Conservation (phyloP, 2,113 vertebrate genomes). For the Coregonus clupeaformis region DNA sequence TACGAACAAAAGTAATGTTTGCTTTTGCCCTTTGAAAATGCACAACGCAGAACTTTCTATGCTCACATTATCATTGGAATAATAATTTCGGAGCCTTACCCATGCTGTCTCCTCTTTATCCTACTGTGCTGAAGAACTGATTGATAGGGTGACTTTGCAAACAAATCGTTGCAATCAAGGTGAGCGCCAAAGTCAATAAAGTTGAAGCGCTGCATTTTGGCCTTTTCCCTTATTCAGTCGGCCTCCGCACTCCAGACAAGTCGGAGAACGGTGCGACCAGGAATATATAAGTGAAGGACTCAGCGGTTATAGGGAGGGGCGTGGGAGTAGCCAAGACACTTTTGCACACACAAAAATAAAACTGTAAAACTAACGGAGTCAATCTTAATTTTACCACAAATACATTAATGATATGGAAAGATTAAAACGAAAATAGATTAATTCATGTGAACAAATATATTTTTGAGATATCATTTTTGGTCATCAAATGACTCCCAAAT, state of each 20-base stretch:
- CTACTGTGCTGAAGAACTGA: slow-evolving; percentile 93
- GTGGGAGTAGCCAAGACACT: slow-evolving; percentile 14
- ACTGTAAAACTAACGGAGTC: not conserved
- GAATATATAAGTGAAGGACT: slow-evolving; percentile 32
- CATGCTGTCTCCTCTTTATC: slow-evolving; percentile 88
- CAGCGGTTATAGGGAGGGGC: slow-evolving; percentile 43
- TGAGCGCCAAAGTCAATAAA: slow-evolving; percentile 62
- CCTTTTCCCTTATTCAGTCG: not conserved
- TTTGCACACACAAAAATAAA: not conserved
- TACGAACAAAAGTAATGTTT: not conserved
- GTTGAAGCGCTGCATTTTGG: slow-evolving; percentile 72
- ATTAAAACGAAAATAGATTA: not conserved
- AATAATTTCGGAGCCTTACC: slow-evolving; percentile 72
- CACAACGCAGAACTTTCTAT: not conserved
- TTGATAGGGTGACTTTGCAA: slow-evolving; percentile 87
- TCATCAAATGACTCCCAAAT: too few species aligned
- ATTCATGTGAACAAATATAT: too few species aligned
- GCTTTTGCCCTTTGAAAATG: not conserved
- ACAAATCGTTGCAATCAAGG: slow-evolving; percentile 62
- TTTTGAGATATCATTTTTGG: too few species aligned
- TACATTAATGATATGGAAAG: not conserved
- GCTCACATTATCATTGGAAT: not conserved
- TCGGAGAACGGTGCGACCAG: slow-evolving; percentile 1
- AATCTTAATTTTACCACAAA: not conserved
- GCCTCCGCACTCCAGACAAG: slow-evolving; percentile 23